Evolutionary conservation across 2,797 vertebrate species (phyloP), one percentile per base, ranked within the genome.

Genomic region (Ataeniobius toweri): DNA sequence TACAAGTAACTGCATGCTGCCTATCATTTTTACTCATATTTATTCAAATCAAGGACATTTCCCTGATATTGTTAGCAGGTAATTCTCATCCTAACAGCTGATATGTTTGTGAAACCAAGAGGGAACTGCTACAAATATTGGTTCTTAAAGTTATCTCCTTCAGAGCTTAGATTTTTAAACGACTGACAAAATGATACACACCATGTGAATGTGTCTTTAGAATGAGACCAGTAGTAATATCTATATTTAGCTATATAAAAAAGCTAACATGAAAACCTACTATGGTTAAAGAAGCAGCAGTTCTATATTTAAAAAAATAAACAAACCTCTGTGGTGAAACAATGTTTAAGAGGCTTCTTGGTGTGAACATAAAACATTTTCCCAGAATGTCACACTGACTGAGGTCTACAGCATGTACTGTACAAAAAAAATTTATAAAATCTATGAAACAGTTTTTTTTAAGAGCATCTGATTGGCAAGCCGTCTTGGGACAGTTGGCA

Each of bases 401-500:
- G 77, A 83, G 80, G 72, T 84, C 83, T 81, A 81, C 89, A 89
- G 82, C 88, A 83, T 86, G 86, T 78, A 86, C 80, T 83, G 85
- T 82, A 73, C 78, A 83, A 88, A 86, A 88, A 89, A 89, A 85
- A 86, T 83, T 82, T 78, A 86, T 31, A 78, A 90, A 91, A 87
- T 89, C 83, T 81, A 89, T 92, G 80, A 89, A 89, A 91, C 83
- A 89, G 89, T 90, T 92, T 93, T 51, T 53, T 70, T 94, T 93
- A 92, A 89, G 92, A 91, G 89, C 93, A 94, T 93, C 91, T 94
- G 92, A 93, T 94, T 95, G 95, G 94, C 95, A 95, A 94, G 92
- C 93, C 92, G 89, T 94, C 88, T 91, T 87, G 88, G 93, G 92
- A 95, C 95, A 96, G 95, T 95, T 96, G 95, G 95, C 92, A 94